These are phyloP conservation scores for Zaprionus lachaisei DNA, from an alignment of 1,140 invertebrate species.

Conservation along the genomic window DNA sequence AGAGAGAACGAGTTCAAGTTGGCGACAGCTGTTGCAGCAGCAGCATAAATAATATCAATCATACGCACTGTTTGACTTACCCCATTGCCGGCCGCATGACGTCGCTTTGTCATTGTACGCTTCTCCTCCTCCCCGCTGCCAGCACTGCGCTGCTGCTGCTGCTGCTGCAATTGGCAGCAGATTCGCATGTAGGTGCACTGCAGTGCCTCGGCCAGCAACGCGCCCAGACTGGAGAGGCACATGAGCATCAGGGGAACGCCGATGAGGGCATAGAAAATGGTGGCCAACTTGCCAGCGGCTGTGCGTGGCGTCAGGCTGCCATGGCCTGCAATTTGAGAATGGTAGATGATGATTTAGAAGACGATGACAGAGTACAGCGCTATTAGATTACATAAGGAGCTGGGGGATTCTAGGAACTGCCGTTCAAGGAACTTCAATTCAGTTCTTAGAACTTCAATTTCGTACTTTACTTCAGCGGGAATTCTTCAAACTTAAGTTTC, in stretches of 20 bases:
- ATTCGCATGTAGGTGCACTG: constrained; percentile 89
- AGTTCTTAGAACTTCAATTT: no score
- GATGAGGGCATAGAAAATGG: constrained; percentile 93
- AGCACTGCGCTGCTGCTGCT: neutral
- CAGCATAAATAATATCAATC: constrained; percentile 67
- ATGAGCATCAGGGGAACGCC: constrained; percentile 95
- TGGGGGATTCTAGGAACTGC: neutral
- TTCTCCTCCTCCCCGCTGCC: constrained; percentile 11
- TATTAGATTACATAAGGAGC: neutral
- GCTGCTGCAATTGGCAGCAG: constrained; percentile 85
- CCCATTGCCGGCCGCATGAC: constrained; percentile 56
- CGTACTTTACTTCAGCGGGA: no score
- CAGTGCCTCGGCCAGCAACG: constrained; percentile 90
- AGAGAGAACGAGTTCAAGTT: neutral
- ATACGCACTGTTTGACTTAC: constrained; percentile 67
- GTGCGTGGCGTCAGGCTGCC: constrained; percentile 93
- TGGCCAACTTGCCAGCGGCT: constrained; percentile 90
- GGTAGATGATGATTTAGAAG: neutral
- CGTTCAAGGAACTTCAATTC: no score
- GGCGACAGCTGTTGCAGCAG: constrained; percentile 34
- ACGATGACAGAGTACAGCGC: neutral
- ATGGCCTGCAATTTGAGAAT: constrained; percentile 87
- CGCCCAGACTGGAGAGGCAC: constrained; percentile 93
- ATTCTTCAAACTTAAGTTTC: no score
- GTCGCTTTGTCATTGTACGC: constrained; percentile 41